Evolutionary conservation across 2,888 invertebrate genomes (phyloP).

Genomic region (Agonopterix subpropinquella): DNA sequence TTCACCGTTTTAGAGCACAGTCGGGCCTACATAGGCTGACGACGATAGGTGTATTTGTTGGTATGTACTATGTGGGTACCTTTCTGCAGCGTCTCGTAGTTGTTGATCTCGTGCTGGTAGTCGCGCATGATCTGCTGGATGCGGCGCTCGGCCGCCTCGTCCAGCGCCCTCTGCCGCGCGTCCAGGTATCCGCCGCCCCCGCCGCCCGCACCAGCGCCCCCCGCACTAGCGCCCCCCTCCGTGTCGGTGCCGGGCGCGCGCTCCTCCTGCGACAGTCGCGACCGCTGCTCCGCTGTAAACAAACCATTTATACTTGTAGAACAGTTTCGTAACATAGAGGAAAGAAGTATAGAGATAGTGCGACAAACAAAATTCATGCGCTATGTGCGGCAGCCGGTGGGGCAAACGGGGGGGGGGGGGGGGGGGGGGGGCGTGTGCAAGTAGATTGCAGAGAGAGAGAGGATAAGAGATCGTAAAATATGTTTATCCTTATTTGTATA

Average conservation of each 20-base stretch:
- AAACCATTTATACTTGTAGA: constrained; percentile 1
- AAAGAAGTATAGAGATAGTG: too few relatives aligned
- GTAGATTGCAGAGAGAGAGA: too few relatives aligned
- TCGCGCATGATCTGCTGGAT: constrained; percentile 89
- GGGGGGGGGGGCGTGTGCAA: too few relatives aligned
- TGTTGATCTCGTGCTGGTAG: constrained; percentile 85
- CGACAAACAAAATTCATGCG: too few relatives aligned
- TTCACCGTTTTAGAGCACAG: too few relatives aligned
- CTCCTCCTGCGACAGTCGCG: constrained; percentile 49
- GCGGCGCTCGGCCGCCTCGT: constrained; percentile 83
- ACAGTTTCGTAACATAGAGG: too few relatives aligned
- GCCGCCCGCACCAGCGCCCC: constrained; percentile 7
- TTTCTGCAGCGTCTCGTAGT: constrained; percentile 79
- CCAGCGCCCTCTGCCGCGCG: constrained; percentile 83
- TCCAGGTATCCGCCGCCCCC: constrained; percentile 79
- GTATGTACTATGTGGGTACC: constrained; percentile 41
- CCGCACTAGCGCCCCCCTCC: constrained; percentile 61
- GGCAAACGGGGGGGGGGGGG: too few relatives aligned
- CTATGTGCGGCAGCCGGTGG: too few relatives aligned
- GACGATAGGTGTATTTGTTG: too few relatives aligned
- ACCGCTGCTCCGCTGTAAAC: constrained; percentile 53
- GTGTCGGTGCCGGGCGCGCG: background rate
- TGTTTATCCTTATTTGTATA: too few relatives aligned
- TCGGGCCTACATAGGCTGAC: too few relatives aligned
- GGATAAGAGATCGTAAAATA: too few relatives aligned